Base-by-base conservation (phyloP, 2,888 invertebrate species). In the Idaea straminata region DNA sequence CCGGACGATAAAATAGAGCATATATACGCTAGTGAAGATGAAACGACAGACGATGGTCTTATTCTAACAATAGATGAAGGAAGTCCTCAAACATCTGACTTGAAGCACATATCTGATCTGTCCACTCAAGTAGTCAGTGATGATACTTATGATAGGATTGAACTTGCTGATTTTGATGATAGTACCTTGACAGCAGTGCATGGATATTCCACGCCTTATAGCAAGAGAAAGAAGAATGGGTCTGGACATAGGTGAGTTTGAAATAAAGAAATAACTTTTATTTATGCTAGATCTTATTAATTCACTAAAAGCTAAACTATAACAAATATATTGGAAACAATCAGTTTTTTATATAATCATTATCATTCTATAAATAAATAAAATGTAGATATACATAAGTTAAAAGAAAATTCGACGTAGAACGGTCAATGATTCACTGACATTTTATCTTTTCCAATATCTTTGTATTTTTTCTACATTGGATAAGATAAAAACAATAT, bases 11-110 rank as follows among this genome's bases (percentile, higher is more conserved):
- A 78, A 0, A 62, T 76, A 15, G 75, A 76, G 0, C 81, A 83
- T 13, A 83, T 83, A 57, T 78, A 79, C 4, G 87, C 88, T 0
- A 91, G 91, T 71, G 91, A 91, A 70, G 91, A 92, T 69, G 91
- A 89, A 36, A 75, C 79, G 0, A 70, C 76, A 0, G 84, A 87
- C 35, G 73, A 75, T 61, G 91, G 92, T 1, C 68, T 92, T 0
- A 77, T 85, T 0, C 89, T 92, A 89, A 89, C 88, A 0, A 92
- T 92, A 69, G 90, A 90, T 64, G 84, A 86, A 35, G 83, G 81
- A 4, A 85, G 80, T 70, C 82, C 85, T 0, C 88, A 83, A 65
- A 77, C 77, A 57, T 83, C 83, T 1, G 85, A 85, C 34, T 69
- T 74, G 0, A 84, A 84, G 16, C 75, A 81, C 2, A 67, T 83